phyloP scores from a whole-genome alignment of 2,888 invertebrate genomes.

The Acleris sparsana region DNA sequence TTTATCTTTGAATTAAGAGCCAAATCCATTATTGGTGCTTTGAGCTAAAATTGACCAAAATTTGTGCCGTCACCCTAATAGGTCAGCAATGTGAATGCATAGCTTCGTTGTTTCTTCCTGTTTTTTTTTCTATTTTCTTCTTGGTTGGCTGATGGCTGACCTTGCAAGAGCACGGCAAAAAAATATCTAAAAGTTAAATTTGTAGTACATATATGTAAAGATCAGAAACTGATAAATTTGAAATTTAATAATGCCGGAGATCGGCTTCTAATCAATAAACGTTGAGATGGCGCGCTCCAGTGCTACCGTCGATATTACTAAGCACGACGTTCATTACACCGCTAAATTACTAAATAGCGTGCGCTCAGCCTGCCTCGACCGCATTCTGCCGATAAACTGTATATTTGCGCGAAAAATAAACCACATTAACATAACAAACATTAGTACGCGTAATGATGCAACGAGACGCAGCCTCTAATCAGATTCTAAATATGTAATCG shows the following conservation, averaged over 20 bases:
- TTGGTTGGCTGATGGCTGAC: no score
- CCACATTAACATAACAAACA: conserved; percentile 63
- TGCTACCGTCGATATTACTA: conserved; percentile 36
- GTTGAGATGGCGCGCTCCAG: conserved; percentile 21
- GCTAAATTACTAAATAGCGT: conserved; percentile 71
- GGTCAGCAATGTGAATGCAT: no score
- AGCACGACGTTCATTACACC: conserved; percentile 58
- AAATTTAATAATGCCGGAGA: conserved; percentile 4
- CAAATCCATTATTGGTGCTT: no score
- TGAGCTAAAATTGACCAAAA: no score
- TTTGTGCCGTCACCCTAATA: no score
- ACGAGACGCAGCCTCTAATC: conserved; percentile 48
- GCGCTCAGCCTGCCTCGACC: conserved; percentile 47
- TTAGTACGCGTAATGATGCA: conserved; percentile 55
- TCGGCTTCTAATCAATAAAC: conserved; percentile 14
- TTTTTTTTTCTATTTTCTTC: no score
- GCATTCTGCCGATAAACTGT: conserved; percentile 65
- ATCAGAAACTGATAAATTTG: not conserved
- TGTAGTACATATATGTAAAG: no score
- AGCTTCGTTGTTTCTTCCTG: no score
- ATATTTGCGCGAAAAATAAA: conserved; percentile 69
- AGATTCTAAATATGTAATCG: conserved; percentile 42
- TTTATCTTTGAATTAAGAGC: no score
- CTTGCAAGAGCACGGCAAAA: no score
- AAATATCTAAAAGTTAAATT: no score